These are phyloP conservation scores for Brachionichthys hirsutus DNA, from an alignment of 2,113 vertebrate genomes.

Conservation along the genomic window DNA sequence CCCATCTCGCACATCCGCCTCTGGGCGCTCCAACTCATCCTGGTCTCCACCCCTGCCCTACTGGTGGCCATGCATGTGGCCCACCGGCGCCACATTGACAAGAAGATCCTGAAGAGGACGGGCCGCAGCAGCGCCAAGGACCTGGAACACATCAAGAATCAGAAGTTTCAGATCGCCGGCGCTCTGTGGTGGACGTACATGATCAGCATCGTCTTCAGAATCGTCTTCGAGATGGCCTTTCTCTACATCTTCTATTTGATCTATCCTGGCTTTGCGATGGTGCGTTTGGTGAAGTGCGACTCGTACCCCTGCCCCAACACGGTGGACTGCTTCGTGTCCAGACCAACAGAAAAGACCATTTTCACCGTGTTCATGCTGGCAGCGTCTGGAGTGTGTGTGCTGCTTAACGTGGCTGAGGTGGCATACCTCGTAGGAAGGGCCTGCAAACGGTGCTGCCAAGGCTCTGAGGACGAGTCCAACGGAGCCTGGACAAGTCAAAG, in stretches of 20 bases:
- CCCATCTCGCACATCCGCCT: slow-evolving; percentile 97
- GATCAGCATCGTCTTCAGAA: slow-evolving; percentile 91
- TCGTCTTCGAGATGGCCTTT: slow-evolving; percentile 89
- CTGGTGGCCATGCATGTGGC: slow-evolving; percentile 98
- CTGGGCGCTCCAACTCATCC: slow-evolving; percentile 95
- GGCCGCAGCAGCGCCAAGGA: slow-evolving; percentile 85
- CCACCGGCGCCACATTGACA: slow-evolving; percentile 92
- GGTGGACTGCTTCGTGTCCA: slow-evolving; percentile 97
- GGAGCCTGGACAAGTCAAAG: slow-evolving; percentile 85
- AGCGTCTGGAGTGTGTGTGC: slow-evolving; percentile 90
- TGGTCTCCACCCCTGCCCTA: slow-evolving; percentile 93
- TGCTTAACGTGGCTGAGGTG: slow-evolving; percentile 93
- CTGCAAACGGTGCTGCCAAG: slow-evolving; percentile 78
- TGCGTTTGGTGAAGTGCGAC: slow-evolving; percentile 94
- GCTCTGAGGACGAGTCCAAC: slow-evolving; percentile 78
- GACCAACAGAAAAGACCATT: slow-evolving; percentile 96
- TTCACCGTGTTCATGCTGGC: slow-evolving; percentile 97
- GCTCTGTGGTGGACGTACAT: slow-evolving; percentile 97
- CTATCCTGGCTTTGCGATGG: slow-evolving; percentile 95
- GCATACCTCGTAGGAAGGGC: slow-evolving; percentile 86
- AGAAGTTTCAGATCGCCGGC: slow-evolving; percentile 90
- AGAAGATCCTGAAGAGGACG: slow-evolving; percentile 85
- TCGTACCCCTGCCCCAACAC: slow-evolving; percentile 96
- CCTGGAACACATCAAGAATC: slow-evolving; percentile 89
- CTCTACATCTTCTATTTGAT: slow-evolving; percentile 97